Evolutionary conservation across 2,888 invertebrate genomes (phyloP).

Genomic region (Phorcus lineatus): DNA sequence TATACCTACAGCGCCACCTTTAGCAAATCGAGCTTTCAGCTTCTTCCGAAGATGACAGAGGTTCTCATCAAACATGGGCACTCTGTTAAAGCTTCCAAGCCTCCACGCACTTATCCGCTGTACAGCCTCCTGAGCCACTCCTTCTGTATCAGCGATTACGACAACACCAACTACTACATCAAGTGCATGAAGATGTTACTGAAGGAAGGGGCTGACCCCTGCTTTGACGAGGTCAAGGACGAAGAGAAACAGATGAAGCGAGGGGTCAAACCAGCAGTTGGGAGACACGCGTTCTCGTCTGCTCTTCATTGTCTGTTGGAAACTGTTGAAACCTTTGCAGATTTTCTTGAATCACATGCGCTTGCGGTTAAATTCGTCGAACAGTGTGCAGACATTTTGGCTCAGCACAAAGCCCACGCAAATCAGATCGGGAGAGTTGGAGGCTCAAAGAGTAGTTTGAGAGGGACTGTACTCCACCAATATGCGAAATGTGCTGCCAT

Average conservation of each 20-base stretch:
- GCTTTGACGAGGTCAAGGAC: constrained; percentile 61
- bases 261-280: constrained; percentile 23
- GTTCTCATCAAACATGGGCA: constrained; percentile 60
- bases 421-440: constrained; percentile 45
- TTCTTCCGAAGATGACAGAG: constrained; percentile 43
- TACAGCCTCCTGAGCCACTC: constrained; percentile 66
- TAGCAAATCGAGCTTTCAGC: not conserved
- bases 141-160: constrained; percentile 57
- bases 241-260: constrained; percentile 26
- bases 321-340: constrained; percentile 56
- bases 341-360: constrained; percentile 49
- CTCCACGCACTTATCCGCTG: constrained; percentile 65
- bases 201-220: constrained; percentile 63
- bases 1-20: constrained; percentile 56
- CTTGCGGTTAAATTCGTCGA: constrained; percentile 49
- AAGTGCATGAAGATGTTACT: constrained; percentile 56
- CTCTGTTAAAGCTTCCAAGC: constrained; percentile 54
- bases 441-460: constrained; percentile 44
- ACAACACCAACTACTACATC: constrained; percentile 58
- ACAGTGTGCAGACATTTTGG: constrained; percentile 50
- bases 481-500: constrained; percentile 57
- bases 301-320: constrained; percentile 61
- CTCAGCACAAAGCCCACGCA: constrained; percentile 41
- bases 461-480: constrained; percentile 58
- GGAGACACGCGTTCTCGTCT: constrained; percentile 42